These are phyloP conservation scores for Diabrotica virgifera DNA, from an alignment of 1,140 invertebrate species.

Conservation along the genomic window DNA sequence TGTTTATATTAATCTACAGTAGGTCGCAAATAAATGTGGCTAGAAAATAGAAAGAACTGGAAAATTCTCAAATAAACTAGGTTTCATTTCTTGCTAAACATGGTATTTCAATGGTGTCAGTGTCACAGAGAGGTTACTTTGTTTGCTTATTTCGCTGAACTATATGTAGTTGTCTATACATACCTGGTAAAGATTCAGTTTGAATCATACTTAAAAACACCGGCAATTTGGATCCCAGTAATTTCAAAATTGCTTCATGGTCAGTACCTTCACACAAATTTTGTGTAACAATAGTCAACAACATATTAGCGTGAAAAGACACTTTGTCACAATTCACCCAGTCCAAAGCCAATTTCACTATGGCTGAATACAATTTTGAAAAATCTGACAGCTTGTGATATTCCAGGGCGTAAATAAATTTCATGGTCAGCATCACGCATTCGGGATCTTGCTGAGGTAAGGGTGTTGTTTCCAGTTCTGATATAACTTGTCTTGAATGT, in stretches of 20 bases:
- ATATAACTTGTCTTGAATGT: not conserved
- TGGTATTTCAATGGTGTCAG: too few relatives aligned
- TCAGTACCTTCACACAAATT: slow-evolving; percentile 18
- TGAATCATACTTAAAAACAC: slow-evolving; percentile 30
- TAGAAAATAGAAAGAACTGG: too few relatives aligned
- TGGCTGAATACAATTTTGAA: slow-evolving; percentile 45
- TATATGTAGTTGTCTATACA: not conserved
- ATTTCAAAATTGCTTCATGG: slow-evolving; percentile 31
- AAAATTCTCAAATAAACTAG: too few relatives aligned
- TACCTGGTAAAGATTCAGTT: not conserved
- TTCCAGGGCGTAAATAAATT: slow-evolving; percentile 53
- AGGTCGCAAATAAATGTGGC: too few relatives aligned
- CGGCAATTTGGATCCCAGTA: slow-evolving; percentile 30
- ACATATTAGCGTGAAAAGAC: slow-evolving; percentile 35
- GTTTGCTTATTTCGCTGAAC: too few relatives aligned
- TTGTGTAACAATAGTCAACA: slow-evolving; percentile 37
- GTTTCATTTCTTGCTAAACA: too few relatives aligned
- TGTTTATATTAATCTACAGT: too few relatives aligned
- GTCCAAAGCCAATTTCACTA: slow-evolving; percentile 49
- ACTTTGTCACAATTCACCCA: slow-evolving; percentile 47
- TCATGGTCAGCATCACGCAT: slow-evolving; percentile 51
- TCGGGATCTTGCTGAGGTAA: slow-evolving; percentile 43
- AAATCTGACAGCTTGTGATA: slow-evolving; percentile 48
- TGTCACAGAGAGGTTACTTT: too few relatives aligned
- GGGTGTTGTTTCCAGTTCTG: slow-evolving; percentile 6